These are phyloP conservation scores for Lasioglossum morio DNA, from an alignment of 2,888 invertebrate genomes.

Conservation along the genomic window DNA sequence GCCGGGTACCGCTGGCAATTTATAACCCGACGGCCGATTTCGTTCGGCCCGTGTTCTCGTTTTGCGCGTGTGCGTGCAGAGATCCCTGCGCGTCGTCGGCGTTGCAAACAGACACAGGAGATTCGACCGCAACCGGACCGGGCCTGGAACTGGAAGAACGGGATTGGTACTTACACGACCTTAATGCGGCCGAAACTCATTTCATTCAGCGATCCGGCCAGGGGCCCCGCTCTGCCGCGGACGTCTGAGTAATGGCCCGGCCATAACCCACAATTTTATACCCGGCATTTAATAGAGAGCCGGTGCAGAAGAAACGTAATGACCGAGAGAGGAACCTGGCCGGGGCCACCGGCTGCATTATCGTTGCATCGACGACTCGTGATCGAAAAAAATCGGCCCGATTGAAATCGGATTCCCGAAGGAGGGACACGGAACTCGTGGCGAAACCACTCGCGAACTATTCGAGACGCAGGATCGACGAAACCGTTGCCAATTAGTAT, in stretches of 20 bases:
- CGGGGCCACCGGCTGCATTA: constrained; percentile 27
- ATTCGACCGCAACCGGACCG: constrained; percentile 26
- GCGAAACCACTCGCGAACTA: background rate
- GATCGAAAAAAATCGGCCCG: constrained; percentile 26
- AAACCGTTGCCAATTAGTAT: constrained; percentile 5
- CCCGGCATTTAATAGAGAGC: constrained; percentile 69
- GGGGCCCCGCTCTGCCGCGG: constrained; percentile 38
- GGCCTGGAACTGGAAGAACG: constrained; percentile 70
- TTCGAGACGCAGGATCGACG: background rate
- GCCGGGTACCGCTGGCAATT: constrained; percentile 44
- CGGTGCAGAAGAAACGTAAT: constrained; percentile 63
- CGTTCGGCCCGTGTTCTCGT: constrained; percentile 45
- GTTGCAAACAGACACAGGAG: background rate
- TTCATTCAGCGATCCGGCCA: constrained; percentile 68
- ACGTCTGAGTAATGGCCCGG: constrained; percentile 64
- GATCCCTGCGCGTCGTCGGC: background rate
- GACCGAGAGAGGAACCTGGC: constrained; percentile 25
- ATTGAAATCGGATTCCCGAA: constrained; percentile 43
- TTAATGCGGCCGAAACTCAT: constrained; percentile 70
- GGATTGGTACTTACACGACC: constrained; percentile 68
- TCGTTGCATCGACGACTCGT: constrained; percentile 48
- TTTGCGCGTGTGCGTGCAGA: constrained; percentile 21
- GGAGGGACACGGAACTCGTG: too few species aligned
- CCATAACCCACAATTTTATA: constrained; percentile 69
- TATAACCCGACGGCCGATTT: constrained; percentile 62